Percentiles rank a stretch among this genome's conserved stretches.
Evolutionary conservation across 2,888 invertebrate species (phyloP).

Genomic region (Euspilapteryx auroguttella): DNA sequence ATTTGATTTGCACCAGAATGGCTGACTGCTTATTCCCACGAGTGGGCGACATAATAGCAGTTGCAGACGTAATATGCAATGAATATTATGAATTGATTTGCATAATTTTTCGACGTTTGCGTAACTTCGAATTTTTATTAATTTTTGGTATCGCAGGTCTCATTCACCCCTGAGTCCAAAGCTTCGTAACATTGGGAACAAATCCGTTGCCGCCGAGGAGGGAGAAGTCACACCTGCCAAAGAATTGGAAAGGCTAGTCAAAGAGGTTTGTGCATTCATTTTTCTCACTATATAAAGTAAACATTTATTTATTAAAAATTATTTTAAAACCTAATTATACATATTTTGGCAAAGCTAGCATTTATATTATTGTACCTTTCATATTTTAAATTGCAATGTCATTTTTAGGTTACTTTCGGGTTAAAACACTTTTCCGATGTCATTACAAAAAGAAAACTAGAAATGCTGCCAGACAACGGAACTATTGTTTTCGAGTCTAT

Average conservation of each 20-base stretch:
- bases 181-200: conserved; percentile 46
- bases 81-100: too few relatives aligned
- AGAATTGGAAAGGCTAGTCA: conserved; percentile 75
- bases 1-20: too few relatives aligned
- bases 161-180: conserved; percentile 68
- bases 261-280: conserved; percentile 44
- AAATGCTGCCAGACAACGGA: conserved; percentile 92
- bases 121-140: too few relatives aligned
- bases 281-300: neutral
- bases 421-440: conserved; percentile 91
- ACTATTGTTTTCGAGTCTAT: conserved; percentile 92
- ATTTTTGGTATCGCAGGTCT: conserved; percentile 35
- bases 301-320: too few relatives aligned
- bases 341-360: too few relatives aligned
- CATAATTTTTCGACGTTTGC: too few relatives aligned
- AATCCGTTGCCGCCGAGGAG: conserved; percentile 58
- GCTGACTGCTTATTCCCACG: too few relatives aligned
- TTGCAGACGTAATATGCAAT: too few relatives aligned
- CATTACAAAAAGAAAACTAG: conserved; percentile 86
- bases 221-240: conserved; percentile 67
- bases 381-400: too few relatives aligned
- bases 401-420: conserved; percentile 45
- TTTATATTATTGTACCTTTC: too few relatives aligned
- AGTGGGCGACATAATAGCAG: too few relatives aligned
- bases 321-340: too few relatives aligned